Percentiles rank a stretch among this genome's conserved stretches.
phyloP scores from a whole-genome alignment of 2,797 vertebrate species.

The Malacoctenus gilli region DNA sequence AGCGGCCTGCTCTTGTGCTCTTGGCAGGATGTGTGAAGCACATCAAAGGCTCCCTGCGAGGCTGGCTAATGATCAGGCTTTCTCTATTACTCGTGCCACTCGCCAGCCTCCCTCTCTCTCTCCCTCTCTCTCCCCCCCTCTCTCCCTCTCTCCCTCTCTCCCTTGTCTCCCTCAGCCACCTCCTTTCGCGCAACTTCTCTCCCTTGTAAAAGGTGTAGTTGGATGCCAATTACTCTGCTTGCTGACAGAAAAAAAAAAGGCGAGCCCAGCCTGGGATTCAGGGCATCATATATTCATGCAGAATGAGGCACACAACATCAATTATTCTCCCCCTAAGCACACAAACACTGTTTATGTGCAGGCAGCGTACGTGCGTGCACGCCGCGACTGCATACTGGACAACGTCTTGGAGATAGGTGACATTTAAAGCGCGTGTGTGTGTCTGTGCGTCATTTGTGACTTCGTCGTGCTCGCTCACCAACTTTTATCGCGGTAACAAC shows the following conservation, averaged over 20 bases:
- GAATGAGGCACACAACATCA: slow-evolving; percentile 50
- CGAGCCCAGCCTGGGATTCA: slow-evolving; percentile 42
- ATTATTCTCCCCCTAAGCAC: too few relatives aligned
- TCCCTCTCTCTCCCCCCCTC: slow-evolving; percentile 2
- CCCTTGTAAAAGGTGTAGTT: slow-evolving; percentile 39
- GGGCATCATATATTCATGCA: slow-evolving; percentile 62
- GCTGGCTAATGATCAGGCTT: slow-evolving; percentile 60
- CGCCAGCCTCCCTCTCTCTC: slow-evolving; percentile 27
- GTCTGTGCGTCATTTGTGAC: background rate
- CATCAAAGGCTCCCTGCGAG: slow-evolving; percentile 54
- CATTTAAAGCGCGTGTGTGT: slow-evolving; percentile 14
- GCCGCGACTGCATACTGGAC: too few relatives aligned
- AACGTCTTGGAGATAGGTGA: too few relatives aligned
- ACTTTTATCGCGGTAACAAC: slow-evolving; percentile 4
- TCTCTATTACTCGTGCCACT: slow-evolving; percentile 33
- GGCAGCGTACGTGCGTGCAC: too few relatives aligned
- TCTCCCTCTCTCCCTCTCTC: slow-evolving; percentile 9
- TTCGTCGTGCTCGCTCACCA: background rate
- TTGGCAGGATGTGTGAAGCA: slow-evolving; percentile 50
- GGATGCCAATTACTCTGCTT: slow-evolving; percentile 54
- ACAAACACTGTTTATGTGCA: too few relatives aligned
- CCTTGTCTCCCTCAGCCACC: too few relatives aligned
- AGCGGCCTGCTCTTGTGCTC: slow-evolving; percentile 36
- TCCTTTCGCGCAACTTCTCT: background rate
- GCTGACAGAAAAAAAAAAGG: slow-evolving; percentile 50